Evolutionary conservation across 2,113 vertebrate species (phyloP).

Genomic region (Cricetomys ansorgei): DNA sequence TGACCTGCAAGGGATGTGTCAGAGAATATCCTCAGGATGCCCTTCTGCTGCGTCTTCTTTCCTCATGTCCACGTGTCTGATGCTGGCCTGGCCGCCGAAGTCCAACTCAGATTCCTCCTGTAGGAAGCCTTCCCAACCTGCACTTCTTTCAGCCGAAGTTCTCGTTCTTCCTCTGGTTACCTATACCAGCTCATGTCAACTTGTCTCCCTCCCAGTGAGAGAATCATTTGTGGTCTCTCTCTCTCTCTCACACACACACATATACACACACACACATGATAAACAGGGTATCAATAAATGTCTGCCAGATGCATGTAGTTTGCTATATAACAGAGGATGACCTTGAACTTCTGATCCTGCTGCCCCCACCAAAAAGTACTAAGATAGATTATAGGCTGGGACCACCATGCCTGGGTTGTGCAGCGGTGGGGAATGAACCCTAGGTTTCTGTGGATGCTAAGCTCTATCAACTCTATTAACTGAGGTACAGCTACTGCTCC

Average conservation of each 20-base stretch:
- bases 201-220: not conserved
- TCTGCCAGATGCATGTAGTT: not conserved
- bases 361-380: not conserved
- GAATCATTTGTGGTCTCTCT: not conserved
- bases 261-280: not conserved
- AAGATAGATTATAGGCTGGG: too few relatives aligned
- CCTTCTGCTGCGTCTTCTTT: not conserved
- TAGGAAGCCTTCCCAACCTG: not conserved
- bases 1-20: not conserved
- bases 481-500: not conserved
- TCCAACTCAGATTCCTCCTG: not conserved
- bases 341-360: not conserved
- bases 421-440: not conserved
- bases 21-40: not conserved
- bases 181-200: not conserved
- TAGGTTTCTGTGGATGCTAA: not conserved
- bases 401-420: not conserved
- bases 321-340: not conserved
- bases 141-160: not conserved
- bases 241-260: not conserved
- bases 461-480: not conserved
- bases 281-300: not conserved
- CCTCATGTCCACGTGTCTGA: not conserved
- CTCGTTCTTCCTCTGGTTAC: not conserved
- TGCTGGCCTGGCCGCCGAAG: not conserved